phyloP scores from a whole-genome alignment of 2,888 invertebrate genomes.

The Diloba caeruleocephala region DNA sequence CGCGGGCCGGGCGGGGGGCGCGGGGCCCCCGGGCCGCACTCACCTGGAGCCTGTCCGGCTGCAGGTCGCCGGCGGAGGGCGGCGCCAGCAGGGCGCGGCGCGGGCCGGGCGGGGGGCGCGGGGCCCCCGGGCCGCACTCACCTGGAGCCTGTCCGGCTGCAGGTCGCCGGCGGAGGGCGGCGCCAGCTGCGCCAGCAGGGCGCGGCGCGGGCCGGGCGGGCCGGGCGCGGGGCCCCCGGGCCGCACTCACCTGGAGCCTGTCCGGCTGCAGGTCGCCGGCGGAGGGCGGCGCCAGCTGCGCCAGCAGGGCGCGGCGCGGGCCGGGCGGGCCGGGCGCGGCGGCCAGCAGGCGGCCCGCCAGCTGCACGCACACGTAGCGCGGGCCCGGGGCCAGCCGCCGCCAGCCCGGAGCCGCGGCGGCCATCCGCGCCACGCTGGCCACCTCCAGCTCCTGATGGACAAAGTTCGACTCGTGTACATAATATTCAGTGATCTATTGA shows the following conservation, averaged over 20 bases:
- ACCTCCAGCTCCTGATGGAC: neutral
- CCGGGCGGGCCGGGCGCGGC: neutral
- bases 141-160: too few relatives aligned
- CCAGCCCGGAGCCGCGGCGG: constrained; percentile 22
- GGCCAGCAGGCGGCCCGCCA: constrained; percentile 33
- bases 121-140: too few relatives aligned
- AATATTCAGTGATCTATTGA: too few relatives aligned
- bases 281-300: constrained; percentile 39
- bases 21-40: too few relatives aligned
- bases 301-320: constrained; percentile 15
- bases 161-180: neutral
- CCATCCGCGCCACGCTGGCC: constrained; percentile 9
- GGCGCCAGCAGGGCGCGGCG: neutral
- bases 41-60: too few relatives aligned
- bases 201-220: too few relatives aligned
- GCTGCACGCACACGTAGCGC: constrained; percentile 29
- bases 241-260: constrained; percentile 26
- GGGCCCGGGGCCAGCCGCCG: constrained; percentile 21
- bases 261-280: constrained; percentile 19
- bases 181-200: neutral
- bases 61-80: neutral
- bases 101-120: too few relatives aligned
- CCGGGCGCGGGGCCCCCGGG: too few relatives aligned
- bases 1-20: too few relatives aligned
- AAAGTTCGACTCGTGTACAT: too few relatives aligned